These are phyloP conservation scores for Protonibea diacanthus DNA, from an alignment of 2,797 vertebrate species.

Conservation along the genomic window DNA sequence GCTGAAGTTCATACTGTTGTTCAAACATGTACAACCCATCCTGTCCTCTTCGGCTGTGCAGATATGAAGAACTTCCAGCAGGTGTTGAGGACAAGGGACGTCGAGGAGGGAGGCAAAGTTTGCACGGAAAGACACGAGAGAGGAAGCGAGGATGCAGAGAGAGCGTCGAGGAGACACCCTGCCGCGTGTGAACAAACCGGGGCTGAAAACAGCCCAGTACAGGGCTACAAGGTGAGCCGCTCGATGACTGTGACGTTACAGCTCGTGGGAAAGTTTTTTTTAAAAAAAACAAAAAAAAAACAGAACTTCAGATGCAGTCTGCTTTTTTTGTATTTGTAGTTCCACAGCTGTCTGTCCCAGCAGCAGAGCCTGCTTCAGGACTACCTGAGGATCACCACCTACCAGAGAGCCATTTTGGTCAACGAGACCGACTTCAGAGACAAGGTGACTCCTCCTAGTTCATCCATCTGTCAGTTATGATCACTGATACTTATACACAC, in stretches of 20 bases:
- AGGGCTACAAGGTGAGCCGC: slow-evolving; percentile 42
- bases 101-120: not conserved
- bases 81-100: slow-evolving; percentile 9
- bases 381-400: slow-evolving; percentile 86
- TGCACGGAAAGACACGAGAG: not conserved
- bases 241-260: not conserved
- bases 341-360: slow-evolving; percentile 86
- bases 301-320: not conserved
- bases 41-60: slow-evolving; percentile 13
- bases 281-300: too few relatives aligned
- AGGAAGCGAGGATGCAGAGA: not conserved
- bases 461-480: too few relatives aligned
- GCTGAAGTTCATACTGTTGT: not conserved
- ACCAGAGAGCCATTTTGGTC: slow-evolving; percentile 86
- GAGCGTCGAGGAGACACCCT: not conserved
- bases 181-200: not conserved
- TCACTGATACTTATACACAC: too few relatives aligned
- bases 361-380: slow-evolving; percentile 89
- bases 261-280: too few relatives aligned
- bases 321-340: slow-evolving; percentile 73
- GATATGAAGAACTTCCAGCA: slow-evolving; percentile 63
- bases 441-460: slow-evolving; percentile 79
- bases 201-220: not conserved
- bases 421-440: slow-evolving; percentile 87
- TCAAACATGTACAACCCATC: not conserved